phyloP scores from a whole-genome alignment of 2,797 vertebrate species.

The Sebastes diaconus region DNA sequence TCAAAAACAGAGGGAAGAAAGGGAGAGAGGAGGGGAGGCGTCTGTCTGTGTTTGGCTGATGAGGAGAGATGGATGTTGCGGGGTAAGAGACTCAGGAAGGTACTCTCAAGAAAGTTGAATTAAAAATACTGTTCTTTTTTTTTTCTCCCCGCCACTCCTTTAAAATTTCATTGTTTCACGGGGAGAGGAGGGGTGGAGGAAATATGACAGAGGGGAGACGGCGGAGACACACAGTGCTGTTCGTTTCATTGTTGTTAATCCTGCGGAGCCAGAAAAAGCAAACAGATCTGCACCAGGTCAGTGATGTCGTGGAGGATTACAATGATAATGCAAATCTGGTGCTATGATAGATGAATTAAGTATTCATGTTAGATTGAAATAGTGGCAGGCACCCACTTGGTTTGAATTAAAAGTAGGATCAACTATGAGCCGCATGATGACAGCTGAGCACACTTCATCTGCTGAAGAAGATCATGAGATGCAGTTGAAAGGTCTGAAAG shows the following conservation, averaged over 20 bases:
- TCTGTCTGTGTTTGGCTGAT: conserved; percentile 71
- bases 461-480: not conserved
- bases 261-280: not conserved
- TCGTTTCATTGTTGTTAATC: conserved; percentile 20
- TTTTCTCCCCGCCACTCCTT: conserved; percentile 31
- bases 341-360: not conserved
- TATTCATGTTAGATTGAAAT: conserved; percentile 14
- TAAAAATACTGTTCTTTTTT: conserved; percentile 59
- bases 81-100: conserved; percentile 60
- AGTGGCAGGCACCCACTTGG: not conserved
- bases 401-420: not conserved
- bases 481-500: not conserved
- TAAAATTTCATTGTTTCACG: conserved; percentile 55
- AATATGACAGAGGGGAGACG: conserved; percentile 13
- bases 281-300: not conserved
- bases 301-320: not conserved
- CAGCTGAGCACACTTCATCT: not conserved
- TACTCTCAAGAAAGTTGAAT: conserved; percentile 60
- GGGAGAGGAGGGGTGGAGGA: not conserved
- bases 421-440: not conserved
- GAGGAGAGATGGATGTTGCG: conserved; percentile 73
- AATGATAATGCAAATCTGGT: not conserved
- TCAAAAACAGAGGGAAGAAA: conserved; percentile 65
- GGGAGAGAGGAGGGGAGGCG: conserved; percentile 33
- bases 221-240: conserved; percentile 7